Percentiles rank a stretch among this genome's conserved stretches.
These are phyloP conservation scores for Peromyscus attwateri DNA, from an alignment of 2,797 vertebrate species.

Conservation along the genomic window DNA sequence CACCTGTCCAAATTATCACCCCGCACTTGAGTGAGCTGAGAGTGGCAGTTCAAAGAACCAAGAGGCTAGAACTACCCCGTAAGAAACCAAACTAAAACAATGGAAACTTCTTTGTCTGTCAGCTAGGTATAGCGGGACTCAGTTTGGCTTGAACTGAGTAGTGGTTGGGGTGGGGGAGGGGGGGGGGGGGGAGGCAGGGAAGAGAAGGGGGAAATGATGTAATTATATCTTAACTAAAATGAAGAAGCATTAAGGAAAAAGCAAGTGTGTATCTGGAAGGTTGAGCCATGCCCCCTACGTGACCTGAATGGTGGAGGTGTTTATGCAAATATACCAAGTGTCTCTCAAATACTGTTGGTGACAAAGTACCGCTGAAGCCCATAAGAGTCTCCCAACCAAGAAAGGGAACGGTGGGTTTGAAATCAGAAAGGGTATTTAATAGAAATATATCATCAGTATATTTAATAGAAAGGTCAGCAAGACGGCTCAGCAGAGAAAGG, in stretches of 20 bases:
- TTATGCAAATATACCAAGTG: neutral
- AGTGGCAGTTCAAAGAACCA: conserved; percentile 62
- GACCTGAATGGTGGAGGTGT: neutral
- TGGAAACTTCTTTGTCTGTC: neutral
- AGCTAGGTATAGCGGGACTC: conserved; percentile 26
- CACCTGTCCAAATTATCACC: conserved; percentile 70
- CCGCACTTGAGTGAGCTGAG: conserved; percentile 47
- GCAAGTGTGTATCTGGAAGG: neutral
- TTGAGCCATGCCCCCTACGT: neutral
- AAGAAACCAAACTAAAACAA: conserved; percentile 43
- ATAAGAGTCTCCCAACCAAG: neutral
- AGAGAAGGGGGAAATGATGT: neutral
- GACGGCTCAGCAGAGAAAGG: neutral
- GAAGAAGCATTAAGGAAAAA: neutral
- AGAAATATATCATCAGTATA: too few species aligned
- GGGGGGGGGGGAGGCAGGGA: too few species aligned
- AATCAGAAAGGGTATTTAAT: neutral
- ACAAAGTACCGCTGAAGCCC: neutral
- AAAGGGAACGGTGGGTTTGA: neutral
- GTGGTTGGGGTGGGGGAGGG: too few species aligned
- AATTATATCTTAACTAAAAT: neutral
- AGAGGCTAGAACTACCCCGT: conserved; percentile 39
- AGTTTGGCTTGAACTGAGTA: conserved; percentile 29
- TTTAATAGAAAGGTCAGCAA: neutral
- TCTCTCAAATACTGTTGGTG: neutral